Conservation (phyloP, 2,113 vertebrate genomes). For the Chaetorhynchus papuensis region DNA sequence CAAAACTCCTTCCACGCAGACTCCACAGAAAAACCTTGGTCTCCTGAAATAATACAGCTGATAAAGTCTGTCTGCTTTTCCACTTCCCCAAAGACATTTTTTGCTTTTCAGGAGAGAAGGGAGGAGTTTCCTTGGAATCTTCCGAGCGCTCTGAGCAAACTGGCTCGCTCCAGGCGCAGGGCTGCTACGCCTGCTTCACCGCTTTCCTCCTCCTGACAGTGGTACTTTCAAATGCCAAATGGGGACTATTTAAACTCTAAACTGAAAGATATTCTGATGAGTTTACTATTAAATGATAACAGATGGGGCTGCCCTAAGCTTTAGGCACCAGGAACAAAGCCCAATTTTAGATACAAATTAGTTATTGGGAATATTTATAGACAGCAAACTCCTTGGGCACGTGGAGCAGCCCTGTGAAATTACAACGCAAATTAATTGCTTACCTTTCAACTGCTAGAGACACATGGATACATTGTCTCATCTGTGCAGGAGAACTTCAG, state of each 20-base stretch:
- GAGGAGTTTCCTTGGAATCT: slow-evolving; percentile 25
- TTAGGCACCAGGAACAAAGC: slow-evolving; percentile 32
- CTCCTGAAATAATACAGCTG: neutral
- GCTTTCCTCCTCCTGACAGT: slow-evolving; percentile 10
- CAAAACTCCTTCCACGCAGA: neutral
- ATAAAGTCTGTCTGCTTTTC: slow-evolving; percentile 11
- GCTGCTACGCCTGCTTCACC: neutral
- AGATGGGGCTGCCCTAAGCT: slow-evolving; percentile 68
- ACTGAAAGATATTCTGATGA: slow-evolving; percentile 58
- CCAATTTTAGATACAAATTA: slow-evolving; percentile 69
- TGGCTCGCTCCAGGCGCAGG: neutral
- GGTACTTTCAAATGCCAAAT: slow-evolving; percentile 53
- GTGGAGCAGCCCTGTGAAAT: slow-evolving; percentile 5
- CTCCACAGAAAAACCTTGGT: neutral
- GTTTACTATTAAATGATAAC: slow-evolving; percentile 65
- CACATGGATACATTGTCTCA: neutral
- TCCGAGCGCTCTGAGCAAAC: neutral
- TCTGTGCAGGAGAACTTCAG: slow-evolving; percentile 34
- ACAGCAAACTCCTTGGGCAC: slow-evolving; percentile 43
- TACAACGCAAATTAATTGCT: neutral
- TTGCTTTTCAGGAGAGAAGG: slow-evolving; percentile 48
- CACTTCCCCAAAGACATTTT: neutral
- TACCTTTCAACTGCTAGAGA: slow-evolving; percentile 37
- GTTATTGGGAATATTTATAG: slow-evolving; percentile 66
- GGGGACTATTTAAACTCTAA: slow-evolving; percentile 45